A percentile compares a stretch with the other conserved stretches of the same genome.
Evolutionary conservation across 2,888 invertebrate genomes (phyloP).

Genomic region (Pammene fasciana): DNA sequence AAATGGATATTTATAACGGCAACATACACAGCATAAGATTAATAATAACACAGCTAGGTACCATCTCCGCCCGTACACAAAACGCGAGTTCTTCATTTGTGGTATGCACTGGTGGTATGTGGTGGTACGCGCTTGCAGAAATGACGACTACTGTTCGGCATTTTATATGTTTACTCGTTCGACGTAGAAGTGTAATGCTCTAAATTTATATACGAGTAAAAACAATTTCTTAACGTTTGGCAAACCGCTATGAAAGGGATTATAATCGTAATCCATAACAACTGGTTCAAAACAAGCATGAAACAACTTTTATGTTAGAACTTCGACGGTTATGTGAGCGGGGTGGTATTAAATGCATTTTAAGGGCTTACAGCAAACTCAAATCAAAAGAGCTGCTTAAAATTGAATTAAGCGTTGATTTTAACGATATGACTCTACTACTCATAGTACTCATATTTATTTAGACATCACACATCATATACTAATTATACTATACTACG

Average conservation of each 20-base stretch:
- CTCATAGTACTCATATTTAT: too few relatives aligned
- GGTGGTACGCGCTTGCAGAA: too few relatives aligned
- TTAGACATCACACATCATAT: too few relatives aligned
- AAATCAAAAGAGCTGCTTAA: slow-evolving; percentile 22
- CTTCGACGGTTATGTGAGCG: slow-evolving; percentile 28
- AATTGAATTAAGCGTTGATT: neutral
- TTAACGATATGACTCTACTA: neutral
- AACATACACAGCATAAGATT: too few relatives aligned
- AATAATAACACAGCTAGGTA: too few relatives aligned
- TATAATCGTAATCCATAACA: slow-evolving; percentile 16
- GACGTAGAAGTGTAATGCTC: neutral
- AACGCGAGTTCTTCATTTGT: slow-evolving; percentile 20
- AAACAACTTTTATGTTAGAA: slow-evolving; percentile 29
- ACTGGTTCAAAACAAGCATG: slow-evolving; percentile 19
- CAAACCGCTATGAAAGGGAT: slow-evolving; percentile 13
- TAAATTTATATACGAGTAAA: slow-evolving; percentile 11
- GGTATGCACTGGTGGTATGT: slow-evolving; percentile 14
- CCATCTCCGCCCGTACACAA: neutral
- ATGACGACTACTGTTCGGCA: slow-evolving; percentile 11
- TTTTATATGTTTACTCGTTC: slow-evolving; percentile 15
- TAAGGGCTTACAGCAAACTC: slow-evolving; percentile 20
- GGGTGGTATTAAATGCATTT: slow-evolving; percentile 28
- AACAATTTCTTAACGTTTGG: slow-evolving; percentile 6
- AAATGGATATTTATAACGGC: too few relatives aligned
- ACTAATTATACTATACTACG: too few relatives aligned